Evolutionary conservation across 2,113 vertebrate species (phyloP).

Genomic region (Nesogale talazaci): DNA sequence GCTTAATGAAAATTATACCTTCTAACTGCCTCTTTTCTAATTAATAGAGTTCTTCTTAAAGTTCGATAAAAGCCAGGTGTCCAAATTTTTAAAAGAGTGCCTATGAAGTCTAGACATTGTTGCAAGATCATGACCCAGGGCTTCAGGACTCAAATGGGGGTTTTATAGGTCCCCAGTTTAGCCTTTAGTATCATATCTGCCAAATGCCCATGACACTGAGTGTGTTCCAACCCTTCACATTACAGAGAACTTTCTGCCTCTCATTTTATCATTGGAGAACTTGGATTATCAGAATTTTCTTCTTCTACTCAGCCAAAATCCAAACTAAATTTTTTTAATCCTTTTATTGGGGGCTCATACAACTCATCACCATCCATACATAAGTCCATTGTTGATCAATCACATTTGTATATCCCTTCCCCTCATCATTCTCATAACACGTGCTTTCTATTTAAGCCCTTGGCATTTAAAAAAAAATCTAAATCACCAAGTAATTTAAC

Average conservation of each 20-base stretch:
- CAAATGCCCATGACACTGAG: not conserved
- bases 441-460: too few species aligned
- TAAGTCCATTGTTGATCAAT: too few species aligned
- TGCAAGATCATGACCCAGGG: slow-evolving; percentile 40
- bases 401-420: too few species aligned
- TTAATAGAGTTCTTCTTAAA: slow-evolving; percentile 55
- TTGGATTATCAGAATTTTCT: slow-evolving; percentile 33
- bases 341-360: too few species aligned
- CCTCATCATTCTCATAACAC: too few species aligned
- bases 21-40: slow-evolving; percentile 62
- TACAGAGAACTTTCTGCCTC: not conserved
- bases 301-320: not conserved
- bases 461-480: slow-evolving; percentile 23
- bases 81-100: slow-evolving; percentile 19
- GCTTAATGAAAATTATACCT: slow-evolving; percentile 58
- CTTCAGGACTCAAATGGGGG: slow-evolving; percentile 18
- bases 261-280: slow-evolving; percentile 42
- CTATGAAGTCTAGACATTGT: slow-evolving; percentile 47
- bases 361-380: too few species aligned
- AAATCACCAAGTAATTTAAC: slow-evolving; percentile 48
- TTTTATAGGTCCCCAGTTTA: slow-evolving; percentile 39
- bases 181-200: not conserved
- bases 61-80: slow-evolving; percentile 51
- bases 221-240: slow-evolving; percentile 16
- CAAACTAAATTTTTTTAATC: slow-evolving; percentile 35